Percentiles rank a stretch among this genome's conserved stretches.
Evolutionary conservation across 1,140 invertebrate species (phyloP).

Genomic region (Nasonia longicornis): DNA sequence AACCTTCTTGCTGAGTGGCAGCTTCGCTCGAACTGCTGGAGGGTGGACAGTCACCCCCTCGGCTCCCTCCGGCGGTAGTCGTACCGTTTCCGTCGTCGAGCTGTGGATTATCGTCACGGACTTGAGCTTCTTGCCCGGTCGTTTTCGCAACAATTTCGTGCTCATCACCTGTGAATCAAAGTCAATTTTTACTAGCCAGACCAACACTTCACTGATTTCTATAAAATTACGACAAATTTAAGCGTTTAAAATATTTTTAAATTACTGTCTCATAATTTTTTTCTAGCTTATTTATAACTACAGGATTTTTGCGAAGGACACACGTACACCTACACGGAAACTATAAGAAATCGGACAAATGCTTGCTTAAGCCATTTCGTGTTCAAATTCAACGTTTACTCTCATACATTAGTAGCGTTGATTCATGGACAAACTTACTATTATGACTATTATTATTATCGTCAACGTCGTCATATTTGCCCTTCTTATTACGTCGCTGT

Average conservation of each 20-base stretch:
- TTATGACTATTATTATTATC: constrained; percentile 42
- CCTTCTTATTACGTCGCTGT: constrained; percentile 32
- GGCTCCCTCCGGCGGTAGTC: constrained; percentile 79
- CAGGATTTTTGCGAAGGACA: constrained; percentile 32
- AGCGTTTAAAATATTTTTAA: no score
- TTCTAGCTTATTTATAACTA: constrained; percentile 28
- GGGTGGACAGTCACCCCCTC: constrained; percentile 75
- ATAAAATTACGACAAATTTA: no score
- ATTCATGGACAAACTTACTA: constrained; percentile 42
- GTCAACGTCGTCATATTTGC: constrained; percentile 33
- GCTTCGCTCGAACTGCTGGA: constrained; percentile 70
- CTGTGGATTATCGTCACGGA: constrained; percentile 88
- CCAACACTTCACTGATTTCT: no score
- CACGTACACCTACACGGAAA: background rate
- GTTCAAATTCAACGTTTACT: constrained; percentile 35
- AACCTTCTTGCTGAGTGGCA: constrained; percentile 72
- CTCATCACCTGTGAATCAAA: constrained; percentile 77
- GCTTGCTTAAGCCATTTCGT: constrained; percentile 36
- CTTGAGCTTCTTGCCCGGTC: constrained; percentile 82
- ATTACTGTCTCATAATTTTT: background rate
- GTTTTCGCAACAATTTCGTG: constrained; percentile 82
- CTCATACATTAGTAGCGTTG: constrained; percentile 22
- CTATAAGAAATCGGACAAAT: constrained; percentile 35
- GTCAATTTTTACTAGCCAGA: background rate
- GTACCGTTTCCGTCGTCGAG: constrained; percentile 85